phyloP scores from a whole-genome alignment of 92 coral and sea anemone genomes.

The Palythoa caribaeorum region DNA sequence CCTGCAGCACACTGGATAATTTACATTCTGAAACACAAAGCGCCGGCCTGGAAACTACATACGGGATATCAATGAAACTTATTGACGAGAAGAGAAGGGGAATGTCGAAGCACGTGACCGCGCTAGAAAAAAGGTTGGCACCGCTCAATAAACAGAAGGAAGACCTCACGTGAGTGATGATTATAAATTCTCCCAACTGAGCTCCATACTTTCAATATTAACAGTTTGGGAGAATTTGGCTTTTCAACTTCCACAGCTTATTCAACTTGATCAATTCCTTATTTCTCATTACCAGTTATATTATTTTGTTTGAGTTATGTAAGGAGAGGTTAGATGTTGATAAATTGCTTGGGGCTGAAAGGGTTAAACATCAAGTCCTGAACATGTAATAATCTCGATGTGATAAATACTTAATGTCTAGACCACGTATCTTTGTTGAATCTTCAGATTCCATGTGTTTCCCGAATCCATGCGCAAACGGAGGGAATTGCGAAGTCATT shows the following conservation, averaged over 20 bases:
- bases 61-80: slow-evolving; percentile 83
- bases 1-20: slow-evolving; percentile 58
- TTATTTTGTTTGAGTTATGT: too few relatives aligned
- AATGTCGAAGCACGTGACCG: slow-evolving; percentile 75
- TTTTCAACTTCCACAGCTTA: too few relatives aligned
- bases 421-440: not conserved
- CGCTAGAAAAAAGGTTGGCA: slow-evolving; percentile 77
- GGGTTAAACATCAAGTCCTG: too few relatives aligned
- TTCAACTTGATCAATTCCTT: too few relatives aligned
- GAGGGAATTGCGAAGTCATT: slow-evolving; percentile 56
- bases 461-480: slow-evolving; percentile 56
- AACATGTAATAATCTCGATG: too few relatives aligned
- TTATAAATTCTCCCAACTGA: too few relatives aligned
- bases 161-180: slow-evolving; percentile 56
- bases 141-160: slow-evolving; percentile 80
- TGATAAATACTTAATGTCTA: not conserved
- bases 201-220: too few relatives aligned
- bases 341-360: too few relatives aligned
- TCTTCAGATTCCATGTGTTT: slow-evolving; percentile 52
- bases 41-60: slow-evolving; percentile 85
- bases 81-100: slow-evolving; percentile 66
- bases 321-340: too few relatives aligned
- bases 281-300: too few relatives aligned
- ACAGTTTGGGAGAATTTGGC: too few relatives aligned
- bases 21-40: slow-evolving; percentile 66